Evolutionary conservation across 2,113 vertebrate genomes (phyloP), one percentile per base, ranked within the genome.

Genomic region (Oreotragus oreotragus): DNA sequence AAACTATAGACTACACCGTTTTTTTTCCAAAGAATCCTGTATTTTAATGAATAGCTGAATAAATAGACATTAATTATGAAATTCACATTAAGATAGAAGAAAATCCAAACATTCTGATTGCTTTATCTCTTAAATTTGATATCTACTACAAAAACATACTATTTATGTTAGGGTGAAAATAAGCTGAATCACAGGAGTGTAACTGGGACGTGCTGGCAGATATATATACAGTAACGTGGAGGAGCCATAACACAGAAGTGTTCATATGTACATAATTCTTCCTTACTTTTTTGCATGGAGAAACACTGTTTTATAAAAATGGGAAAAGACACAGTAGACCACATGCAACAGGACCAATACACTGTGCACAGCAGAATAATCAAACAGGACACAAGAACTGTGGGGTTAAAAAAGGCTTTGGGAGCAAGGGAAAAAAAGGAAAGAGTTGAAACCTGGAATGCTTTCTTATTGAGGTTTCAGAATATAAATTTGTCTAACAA

Each of bases 181-280:
- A 98, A 98, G 97, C 97, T 97, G 96, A 97, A 95, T 98, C 96
- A 98, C 93, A 96, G 96, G 98, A 97, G 97, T 97, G 95, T 97
- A 98, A 98, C 98, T 98, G 98, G 98, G 98, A 98, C 98, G 97
- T 98, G 98, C 98, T 98, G 98, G 98, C 96, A 98, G 96, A 97
- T 98, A 98, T 99, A 98, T 99, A 97, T 98, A 98, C 99, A 98
- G 94, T 96, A 97, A 98, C 97, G 98, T 92, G 97, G 98, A 98
- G 97, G 97, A 98, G 95, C 96, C 98, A 98, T 96, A 92, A 98
- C 88, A 99, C 95, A 98, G 97, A 96, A 97, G 96, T 96, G 98
- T 97, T 97, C 96, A 90, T 98, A 98, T 99, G 97, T 98, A 99
- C 98, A 99, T 97, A 93, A 97, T 93, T 58, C 91, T 97, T 96